Evolutionary conservation across 2,888 invertebrate genomes (phyloP), one percentile per base, ranked within the genome.

Genomic region (Chironomus riparius): DNA sequence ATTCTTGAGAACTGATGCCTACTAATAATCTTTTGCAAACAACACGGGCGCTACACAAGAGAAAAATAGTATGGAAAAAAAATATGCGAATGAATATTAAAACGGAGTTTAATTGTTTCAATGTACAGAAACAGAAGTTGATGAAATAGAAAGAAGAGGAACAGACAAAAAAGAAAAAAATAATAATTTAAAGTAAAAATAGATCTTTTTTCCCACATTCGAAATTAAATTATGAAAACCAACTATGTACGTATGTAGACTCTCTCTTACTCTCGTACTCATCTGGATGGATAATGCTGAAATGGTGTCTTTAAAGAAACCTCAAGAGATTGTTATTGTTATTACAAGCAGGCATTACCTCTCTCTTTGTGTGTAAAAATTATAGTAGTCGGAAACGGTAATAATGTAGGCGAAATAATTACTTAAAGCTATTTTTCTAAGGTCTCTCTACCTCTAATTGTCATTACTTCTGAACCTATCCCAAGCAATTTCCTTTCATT

Each of bases 201-300:
- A 74, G 65, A 65, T 74, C 65, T 74, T 74, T 38, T 28, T 74
- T 74, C 74, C 74, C 74, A 74, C 74, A 74, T 74, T 74, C 22
- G 74, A 74, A 73, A 74, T 61, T 74, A 62, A 74, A 47, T 74
- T 68, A 74, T 65, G 74, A 68, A 73, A 73, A 47, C 68, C 68
- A 38, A 10, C 38, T 38, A 38, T 50, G 56, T 38, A 62, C 28
- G 62, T 22, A n/a, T 10, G 47, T 56, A 50, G 10, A 50, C 21
- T 50, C 15, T 56, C n/a, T 18, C 15, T 56, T 18, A 18, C 56
- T 15, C 56, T n/a, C 2, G 7, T 10, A 56, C 56, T 56, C 56
- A 7, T 18, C 56, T 56, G n/a, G n/a, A 38, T 38, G 38, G 56
- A 18, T 56, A 56, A 65, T 65, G 22, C 21, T 65, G 22, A 65